phyloP scores from a whole-genome alignment of 2,113 vertebrate species.

The Alethe diademata region DNA sequence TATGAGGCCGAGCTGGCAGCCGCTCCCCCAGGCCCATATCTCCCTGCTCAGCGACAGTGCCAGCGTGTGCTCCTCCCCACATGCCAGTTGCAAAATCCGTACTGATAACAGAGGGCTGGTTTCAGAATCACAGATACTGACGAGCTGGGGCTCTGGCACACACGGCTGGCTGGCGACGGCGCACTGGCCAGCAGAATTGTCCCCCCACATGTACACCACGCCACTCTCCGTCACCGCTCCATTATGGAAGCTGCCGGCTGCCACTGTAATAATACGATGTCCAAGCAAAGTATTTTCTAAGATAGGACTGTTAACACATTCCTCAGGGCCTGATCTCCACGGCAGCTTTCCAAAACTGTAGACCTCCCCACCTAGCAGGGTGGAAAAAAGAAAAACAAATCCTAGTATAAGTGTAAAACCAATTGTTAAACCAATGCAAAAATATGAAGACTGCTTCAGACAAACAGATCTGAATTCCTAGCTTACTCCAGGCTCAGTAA shows the following conservation, averaged over 20 bases:
- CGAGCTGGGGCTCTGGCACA: constrained; percentile 83
- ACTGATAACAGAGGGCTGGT: constrained; percentile 73
- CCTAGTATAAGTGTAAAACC: background rate
- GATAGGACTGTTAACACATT: constrained; percentile 65
- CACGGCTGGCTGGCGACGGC: constrained; percentile 76
- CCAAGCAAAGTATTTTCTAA: constrained; percentile 84
- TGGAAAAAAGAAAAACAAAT: background rate
- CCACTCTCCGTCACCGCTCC: constrained; percentile 91
- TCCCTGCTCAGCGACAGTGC: constrained; percentile 86
- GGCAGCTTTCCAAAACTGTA: constrained; percentile 90
- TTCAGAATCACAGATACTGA: constrained; percentile 84
- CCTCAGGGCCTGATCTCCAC: constrained; percentile 78
- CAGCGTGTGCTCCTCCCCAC: constrained; percentile 90
- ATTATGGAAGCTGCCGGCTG: constrained; percentile 88
- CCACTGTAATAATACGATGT: constrained; percentile 83
- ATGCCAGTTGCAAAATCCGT: constrained; percentile 86
- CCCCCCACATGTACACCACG: constrained; percentile 92
- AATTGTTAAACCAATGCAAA: background rate
- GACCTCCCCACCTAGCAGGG: constrained; percentile 85
- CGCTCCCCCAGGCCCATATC: constrained; percentile 96
- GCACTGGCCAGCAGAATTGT: constrained; percentile 91
- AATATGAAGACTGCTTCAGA: background rate
- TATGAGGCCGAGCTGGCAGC: constrained; percentile 88
- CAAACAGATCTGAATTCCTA: background rate
- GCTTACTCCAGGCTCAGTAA: background rate